Evolutionary conservation across 2,888 invertebrate genomes (phyloP).

Genomic region (Plagodis pulveraria): DNA sequence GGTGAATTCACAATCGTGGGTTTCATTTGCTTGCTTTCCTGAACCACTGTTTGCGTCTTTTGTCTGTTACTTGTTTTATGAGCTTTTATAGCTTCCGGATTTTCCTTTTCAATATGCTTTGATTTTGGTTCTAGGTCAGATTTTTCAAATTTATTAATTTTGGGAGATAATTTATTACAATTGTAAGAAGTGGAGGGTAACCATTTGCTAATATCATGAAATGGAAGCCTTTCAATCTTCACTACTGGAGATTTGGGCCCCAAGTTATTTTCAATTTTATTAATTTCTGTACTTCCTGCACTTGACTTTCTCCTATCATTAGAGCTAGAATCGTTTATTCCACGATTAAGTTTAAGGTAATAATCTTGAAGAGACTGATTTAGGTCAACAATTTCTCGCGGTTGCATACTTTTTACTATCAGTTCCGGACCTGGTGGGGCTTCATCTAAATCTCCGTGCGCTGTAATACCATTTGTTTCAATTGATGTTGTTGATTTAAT

Average conservation of each 20-base stretch:
- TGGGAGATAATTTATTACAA: too few relatives aligned
- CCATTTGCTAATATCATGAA: slow-evolving; percentile 47
- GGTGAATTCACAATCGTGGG: not conserved
- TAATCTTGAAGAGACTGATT: slow-evolving; percentile 53
- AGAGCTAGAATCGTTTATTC: slow-evolving; percentile 36
- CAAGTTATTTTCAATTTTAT: not conserved
- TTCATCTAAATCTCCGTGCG: slow-evolving; percentile 62
- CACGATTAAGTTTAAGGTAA: slow-evolving; percentile 51
- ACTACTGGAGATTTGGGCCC: slow-evolving; percentile 44
- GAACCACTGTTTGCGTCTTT: too few relatives aligned
- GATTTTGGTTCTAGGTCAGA: too few relatives aligned
- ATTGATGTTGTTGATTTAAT: slow-evolving; percentile 55
- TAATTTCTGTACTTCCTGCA: not conserved
- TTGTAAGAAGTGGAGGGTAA: slow-evolving; percentile 18
- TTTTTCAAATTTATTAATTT: too few relatives aligned
- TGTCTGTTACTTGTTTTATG: too few relatives aligned
- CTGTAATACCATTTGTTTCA: slow-evolving; percentile 62
- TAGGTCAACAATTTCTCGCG: slow-evolving; percentile 56
- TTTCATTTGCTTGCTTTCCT: not conserved
- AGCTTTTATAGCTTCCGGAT: too few relatives aligned
- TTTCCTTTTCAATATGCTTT: too few relatives aligned
- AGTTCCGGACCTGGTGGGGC: slow-evolving; percentile 52
- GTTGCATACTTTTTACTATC: slow-evolving; percentile 45
- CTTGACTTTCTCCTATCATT: slow-evolving; percentile 19
- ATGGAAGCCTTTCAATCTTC: slow-evolving; percentile 42